Conservation (phyloP, 30 jellyfish, hydroid and myxozoan species). For the Hydractinia symbiolongicarpus region DNA sequence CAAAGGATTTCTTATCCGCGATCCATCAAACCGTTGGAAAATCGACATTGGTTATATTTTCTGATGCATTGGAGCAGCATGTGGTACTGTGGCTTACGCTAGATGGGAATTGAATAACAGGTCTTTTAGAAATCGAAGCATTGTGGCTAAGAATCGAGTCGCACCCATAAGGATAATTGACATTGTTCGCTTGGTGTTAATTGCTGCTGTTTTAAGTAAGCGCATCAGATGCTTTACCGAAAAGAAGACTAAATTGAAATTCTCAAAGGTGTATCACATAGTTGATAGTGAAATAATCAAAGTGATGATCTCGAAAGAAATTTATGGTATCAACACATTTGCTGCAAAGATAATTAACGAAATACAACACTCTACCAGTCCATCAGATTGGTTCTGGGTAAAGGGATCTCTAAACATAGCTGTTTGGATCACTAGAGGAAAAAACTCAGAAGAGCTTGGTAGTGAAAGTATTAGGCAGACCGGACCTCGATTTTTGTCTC, state of each 20-base stretch:
- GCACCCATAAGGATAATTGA: too few species aligned
- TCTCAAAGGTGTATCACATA: constrained; percentile 5
- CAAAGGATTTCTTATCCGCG: constrained; percentile 7
- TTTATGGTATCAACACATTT: constrained; percentile 24
- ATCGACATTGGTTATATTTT: constrained; percentile 11
- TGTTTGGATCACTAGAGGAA: constrained; percentile 28
- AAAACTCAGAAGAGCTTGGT: not conserved
- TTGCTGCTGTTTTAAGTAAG: too few species aligned
- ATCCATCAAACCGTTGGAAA: constrained; percentile 36
- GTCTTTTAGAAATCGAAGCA: constrained; percentile 7
- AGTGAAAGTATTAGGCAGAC: constrained; percentile 21
- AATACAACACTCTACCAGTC: constrained; percentile 24
- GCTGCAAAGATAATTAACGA: constrained; percentile 26
- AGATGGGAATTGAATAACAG: constrained; percentile 26
- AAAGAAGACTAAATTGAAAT: constrained; percentile 16
- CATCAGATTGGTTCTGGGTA: constrained; percentile 22
- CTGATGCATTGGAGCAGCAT: constrained; percentile 19
- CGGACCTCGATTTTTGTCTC: constrained; percentile 28
- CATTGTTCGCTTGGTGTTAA: too few species aligned
- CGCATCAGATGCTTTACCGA: too few species aligned
- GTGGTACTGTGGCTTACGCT: constrained; percentile 19
- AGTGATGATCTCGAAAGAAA: constrained; percentile 21
- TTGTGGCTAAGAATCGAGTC: constrained; percentile 16
- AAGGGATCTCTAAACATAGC: constrained; percentile 6
- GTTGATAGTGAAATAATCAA: constrained; percentile 6